phyloP scores from a whole-genome alignment of 2,797 vertebrate species.

The Rachycentron canadum region DNA sequence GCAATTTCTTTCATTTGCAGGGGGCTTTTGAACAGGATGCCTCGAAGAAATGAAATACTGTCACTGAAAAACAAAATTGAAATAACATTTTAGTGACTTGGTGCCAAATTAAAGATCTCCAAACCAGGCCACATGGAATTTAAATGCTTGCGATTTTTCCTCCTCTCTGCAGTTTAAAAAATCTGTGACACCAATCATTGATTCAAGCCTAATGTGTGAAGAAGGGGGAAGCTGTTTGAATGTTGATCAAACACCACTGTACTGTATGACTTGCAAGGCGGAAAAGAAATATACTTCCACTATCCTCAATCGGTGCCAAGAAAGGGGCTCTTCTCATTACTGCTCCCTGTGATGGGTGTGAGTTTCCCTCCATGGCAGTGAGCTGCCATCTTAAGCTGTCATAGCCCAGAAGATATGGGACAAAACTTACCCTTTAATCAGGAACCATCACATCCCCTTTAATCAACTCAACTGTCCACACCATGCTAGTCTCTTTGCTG shows the following conservation, averaged over 20 bases:
- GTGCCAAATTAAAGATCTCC: constrained; percentile 60
- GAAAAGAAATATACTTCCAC: constrained; percentile 70
- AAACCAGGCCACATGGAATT: constrained; percentile 65
- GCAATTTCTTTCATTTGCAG: constrained; percentile 54
- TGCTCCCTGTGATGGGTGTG: constrained; percentile 66
- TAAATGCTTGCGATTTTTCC: constrained; percentile 59
- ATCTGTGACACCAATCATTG: constrained; percentile 70
- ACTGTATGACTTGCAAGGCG: constrained; percentile 61
- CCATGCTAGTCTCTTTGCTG: constrained; percentile 66
- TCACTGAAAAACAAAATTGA: constrained; percentile 59
- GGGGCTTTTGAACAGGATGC: constrained; percentile 56
- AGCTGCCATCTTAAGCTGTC: constrained; percentile 84
- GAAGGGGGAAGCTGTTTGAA: constrained; percentile 71
- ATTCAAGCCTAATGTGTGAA: constrained; percentile 66
- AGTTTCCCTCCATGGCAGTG: constrained; percentile 69
- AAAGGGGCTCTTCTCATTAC: constrained; percentile 77
- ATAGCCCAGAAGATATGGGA: constrained; percentile 79
- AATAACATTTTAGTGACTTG: constrained; percentile 59
- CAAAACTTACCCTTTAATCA: constrained; percentile 82
- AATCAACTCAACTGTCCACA: constrained; percentile 77
- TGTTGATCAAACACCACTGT: constrained; percentile 79
- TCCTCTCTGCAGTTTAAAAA: constrained; percentile 45
- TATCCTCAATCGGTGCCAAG: constrained; percentile 64
- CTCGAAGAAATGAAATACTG: constrained; percentile 48
- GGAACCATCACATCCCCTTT: constrained; percentile 76